Conservation (phyloP, 2,888 invertebrate genomes). For the Arctia plantaginis region DNA sequence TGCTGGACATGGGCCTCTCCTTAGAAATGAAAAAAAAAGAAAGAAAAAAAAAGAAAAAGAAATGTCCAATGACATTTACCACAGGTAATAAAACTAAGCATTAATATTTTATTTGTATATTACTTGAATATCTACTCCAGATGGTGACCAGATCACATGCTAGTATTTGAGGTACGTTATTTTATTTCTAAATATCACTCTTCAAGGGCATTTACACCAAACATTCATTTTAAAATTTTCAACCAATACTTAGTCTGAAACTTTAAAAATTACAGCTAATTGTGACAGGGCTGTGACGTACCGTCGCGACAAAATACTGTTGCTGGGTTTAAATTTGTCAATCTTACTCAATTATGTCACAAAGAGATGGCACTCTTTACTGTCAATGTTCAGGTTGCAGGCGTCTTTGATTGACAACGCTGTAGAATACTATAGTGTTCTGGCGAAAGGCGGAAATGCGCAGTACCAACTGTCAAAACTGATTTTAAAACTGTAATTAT, state of each 20-base stretch:
- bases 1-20: too few relatives aligned
- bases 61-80: too few relatives aligned
- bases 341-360: slow-evolving; percentile 17
- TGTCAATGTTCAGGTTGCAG: slow-evolving; percentile 72
- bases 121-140: background rate
- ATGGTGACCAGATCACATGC: background rate
- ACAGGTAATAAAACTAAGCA: too few relatives aligned
- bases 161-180: background rate
- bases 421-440: slow-evolving; percentile 20
- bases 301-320: slow-evolving; percentile 22
- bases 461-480: background rate
- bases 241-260: background rate
- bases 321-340: slow-evolving; percentile 8
- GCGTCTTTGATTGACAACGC: slow-evolving; percentile 37
- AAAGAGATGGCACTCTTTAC: slow-evolving; percentile 58
- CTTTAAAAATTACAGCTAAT: slow-evolving; percentile 5
- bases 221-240: background rate
- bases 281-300: slow-evolving; percentile 26
- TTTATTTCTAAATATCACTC: background rate
- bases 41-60: too few relatives aligned
- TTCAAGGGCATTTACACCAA: background rate
- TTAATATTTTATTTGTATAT: background rate
- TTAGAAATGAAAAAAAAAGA: too few relatives aligned
- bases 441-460: slow-evolving; percentile 24
- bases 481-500: background rate